Evolutionary conservation across 2,888 invertebrate genomes (phyloP), one percentile per base, ranked within the genome.

Genomic region (Orchesellides sinensis): DNA sequence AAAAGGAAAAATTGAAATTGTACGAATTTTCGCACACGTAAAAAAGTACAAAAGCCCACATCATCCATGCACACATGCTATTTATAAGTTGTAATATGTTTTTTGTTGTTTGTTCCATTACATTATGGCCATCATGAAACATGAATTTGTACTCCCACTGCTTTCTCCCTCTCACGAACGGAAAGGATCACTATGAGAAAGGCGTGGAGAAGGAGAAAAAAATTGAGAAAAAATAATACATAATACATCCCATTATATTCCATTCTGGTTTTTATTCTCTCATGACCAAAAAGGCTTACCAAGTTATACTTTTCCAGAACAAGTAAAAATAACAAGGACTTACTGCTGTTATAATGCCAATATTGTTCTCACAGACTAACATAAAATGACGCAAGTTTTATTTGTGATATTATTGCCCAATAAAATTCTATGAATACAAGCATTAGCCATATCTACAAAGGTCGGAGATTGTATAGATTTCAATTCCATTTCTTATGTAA

Each of bases 61-160:
- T 49, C 49, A 66, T 35, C 29, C 61, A 49, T 75, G 29, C 77
- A 59, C 47, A 47, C 54, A 49, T 69, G 68, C 49, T 61, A 69
- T 78, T 69, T 78, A 70, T 68, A 68, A 56, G 59, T 52, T 70
- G 70, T 63, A 63, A 70, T 52, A 52, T 70, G 61, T 63, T 66
- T 52, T 56, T 66, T 54, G 63, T 66, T 75, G 75, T 66, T 65
- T 66, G 63, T 49, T 63, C 68, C 68, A 68, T 68, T 68, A 77
- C 77, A 59, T 68, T 68, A 77, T 77, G 66, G 75, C 54, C 17
- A 54, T 68, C 47, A 68, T 68, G 70, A 52, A 70, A 78, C 78
- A 70, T 70, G 78, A 70, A 63, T 78, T 69, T 70, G 49, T 69
- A 78, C 78, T 78, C 78, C 63, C 78, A 78, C 69, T 47, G 61